These are phyloP conservation scores for Sceloporus tristichus DNA, from an alignment of 2,113 vertebrate genomes.

Conservation along the genomic window DNA sequence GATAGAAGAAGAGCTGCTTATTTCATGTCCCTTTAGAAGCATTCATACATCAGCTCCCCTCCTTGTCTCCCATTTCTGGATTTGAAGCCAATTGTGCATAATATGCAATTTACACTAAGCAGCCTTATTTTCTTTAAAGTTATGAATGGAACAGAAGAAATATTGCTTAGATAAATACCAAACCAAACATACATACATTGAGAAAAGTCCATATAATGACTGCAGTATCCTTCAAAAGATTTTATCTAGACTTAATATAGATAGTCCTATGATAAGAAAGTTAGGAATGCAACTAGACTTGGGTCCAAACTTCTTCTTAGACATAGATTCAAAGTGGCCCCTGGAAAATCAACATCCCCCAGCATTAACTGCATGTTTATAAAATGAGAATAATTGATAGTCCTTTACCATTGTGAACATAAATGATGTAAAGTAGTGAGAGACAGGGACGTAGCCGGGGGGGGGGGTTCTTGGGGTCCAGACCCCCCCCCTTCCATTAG, in stretches of 20 bases:
- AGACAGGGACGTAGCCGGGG: too few relatives aligned
- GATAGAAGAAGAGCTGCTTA: conserved; percentile 56
- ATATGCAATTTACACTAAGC: conserved; percentile 35
- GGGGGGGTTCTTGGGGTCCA: too few relatives aligned
- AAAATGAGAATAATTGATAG: neutral
- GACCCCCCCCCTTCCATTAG: too few relatives aligned
- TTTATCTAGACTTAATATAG: neutral
- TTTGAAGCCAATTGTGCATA: conserved; percentile 41
- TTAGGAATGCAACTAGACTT: neutral
- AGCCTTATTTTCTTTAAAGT: neutral
- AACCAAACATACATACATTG: neutral
- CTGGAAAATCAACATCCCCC: neutral
- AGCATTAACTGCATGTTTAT: neutral
- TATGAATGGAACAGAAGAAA: conserved; percentile 45
- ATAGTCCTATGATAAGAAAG: neutral
- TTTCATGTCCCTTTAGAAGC: conserved; percentile 47
- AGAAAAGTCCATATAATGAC: neutral
- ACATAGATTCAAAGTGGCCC: neutral
- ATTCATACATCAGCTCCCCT: conserved; percentile 38
- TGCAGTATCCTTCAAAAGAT: neutral
- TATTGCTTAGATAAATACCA: conserved; percentile 24
- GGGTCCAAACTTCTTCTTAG: neutral
- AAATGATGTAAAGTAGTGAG: neutral
- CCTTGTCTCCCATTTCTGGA: conserved; percentile 25
- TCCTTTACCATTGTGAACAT: neutral